Base-by-base conservation (phyloP, 1,140 invertebrate species). In the Melanaphis sacchari region DNA sequence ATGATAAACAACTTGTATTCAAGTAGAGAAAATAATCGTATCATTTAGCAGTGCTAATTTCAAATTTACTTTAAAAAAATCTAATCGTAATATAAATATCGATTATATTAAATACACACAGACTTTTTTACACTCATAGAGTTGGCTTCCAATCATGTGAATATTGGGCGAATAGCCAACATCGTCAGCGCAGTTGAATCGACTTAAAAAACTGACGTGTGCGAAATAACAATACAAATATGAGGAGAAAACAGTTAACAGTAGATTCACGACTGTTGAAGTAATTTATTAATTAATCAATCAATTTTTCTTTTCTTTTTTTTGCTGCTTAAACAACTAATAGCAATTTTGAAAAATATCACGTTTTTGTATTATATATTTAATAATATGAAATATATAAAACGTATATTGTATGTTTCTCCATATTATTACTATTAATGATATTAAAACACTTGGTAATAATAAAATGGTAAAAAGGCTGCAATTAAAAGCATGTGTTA, bases 321-420 rank as follows among this genome's bases (percentile, higher is more conserved):
- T 88, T 88, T 49, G 21, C 36, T 38, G 5, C 18, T 52, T 36
- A 31, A 41, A 85, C 40, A 88, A 36, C 11, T 43, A 43, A n/a
- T 36, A 1, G 85, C 85, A 43, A 88, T 89, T 52, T 89, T 15
- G 43, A 52, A 89, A 89, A 89, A 52, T 22, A 89, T 89, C 46
- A 89, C 87, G 87, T 89, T 89, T 52, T 52, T n/a, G 31, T 38
- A 89, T 89, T 89, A 89, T 52, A 46, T 88, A 18, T 38, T 18
- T 8, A 46, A 7, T 11, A n/a, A 49, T 89, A 89, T 21, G 6
- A 21, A 38, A 36, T 26, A 36, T 22, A 21, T 46, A 36, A 88
- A 5, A 88, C 49, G 15, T 87, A 88, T 87, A 87, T 87, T 49
- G 2, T 88, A 22, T 36, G 49, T n/a, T 88, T 36, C 8, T 88